Evolutionary conservation across 2,797 vertebrate species (phyloP), one percentile per base, ranked within the genome.

Genomic region (Chloroceryle amazona): DNA sequence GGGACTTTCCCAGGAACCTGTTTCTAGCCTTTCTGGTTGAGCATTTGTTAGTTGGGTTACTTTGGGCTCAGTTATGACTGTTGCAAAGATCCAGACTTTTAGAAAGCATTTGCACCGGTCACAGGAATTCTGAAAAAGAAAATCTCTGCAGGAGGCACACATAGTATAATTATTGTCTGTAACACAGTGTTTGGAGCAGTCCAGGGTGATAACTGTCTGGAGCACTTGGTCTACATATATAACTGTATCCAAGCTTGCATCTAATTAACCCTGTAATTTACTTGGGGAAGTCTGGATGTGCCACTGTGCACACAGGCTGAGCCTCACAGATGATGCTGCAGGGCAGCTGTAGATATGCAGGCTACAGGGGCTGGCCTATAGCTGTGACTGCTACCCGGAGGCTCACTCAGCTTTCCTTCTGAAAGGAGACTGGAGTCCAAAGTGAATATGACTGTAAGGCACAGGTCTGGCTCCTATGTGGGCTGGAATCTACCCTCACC

Each of bases 391-490:
- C 35, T 67, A 20, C 18, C 18, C 52, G 22, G n/a, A 28, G 12
- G 22, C 13, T 54, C 41, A 90, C 13, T 54, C 41, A 90, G 20
- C 17, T 28, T 26, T 26, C 17, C 28, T 72, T 51, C 39, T 37
- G n/a, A 73, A 71, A 67, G 25, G 35, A 10, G 4, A 63, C 4
- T 26, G 60, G 23, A 83, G 26, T 7, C n/a, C 57, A 44, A 61
- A 22, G 15, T 0, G 3, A 13, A 7, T 25, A 54, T 3, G 8
- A 20, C 22, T 85, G 12, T 29, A 44, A 57, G 57, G 21, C 37
- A 54, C 3, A 20, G 16, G 8, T 18, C 35, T 60, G 52, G 37
- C 16, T 71, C 2, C 18, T 67, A 1, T 0, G 0, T 0, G 3
- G 16, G 21, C 29, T 73, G 17, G 33, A 28, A 52, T 6, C 18